Conservation (phyloP, 2,113 vertebrate genomes). For the Psettodes erumei region DNA sequence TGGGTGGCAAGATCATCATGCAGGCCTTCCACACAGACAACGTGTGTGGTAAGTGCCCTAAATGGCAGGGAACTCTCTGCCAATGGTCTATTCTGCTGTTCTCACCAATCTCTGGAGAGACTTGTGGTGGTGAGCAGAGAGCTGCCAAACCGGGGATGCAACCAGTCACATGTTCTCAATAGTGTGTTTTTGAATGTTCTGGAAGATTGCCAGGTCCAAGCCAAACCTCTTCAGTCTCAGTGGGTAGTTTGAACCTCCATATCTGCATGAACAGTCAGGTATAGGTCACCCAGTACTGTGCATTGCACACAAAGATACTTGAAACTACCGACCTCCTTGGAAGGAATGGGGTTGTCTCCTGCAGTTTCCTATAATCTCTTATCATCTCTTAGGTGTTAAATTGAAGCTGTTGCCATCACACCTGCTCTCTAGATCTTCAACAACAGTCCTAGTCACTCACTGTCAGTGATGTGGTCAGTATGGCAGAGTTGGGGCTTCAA, state of each 20-base stretch:
- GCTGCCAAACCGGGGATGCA: conserved; percentile 27
- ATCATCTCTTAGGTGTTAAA: conserved; percentile 39
- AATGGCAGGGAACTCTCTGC: conserved; percentile 13
- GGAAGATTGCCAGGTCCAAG: not conserved
- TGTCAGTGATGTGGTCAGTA: conserved; percentile 1
- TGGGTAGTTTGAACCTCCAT: not conserved
- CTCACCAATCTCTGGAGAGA: conserved; percentile 15
- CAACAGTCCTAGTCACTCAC: conserved; percentile 16
- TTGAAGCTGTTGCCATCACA: conserved; percentile 35
- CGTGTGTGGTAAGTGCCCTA: conserved; percentile 37
- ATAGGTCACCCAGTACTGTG: conserved; percentile 15
- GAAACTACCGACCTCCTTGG: conserved; percentile 28
- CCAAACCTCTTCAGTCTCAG: not conserved
- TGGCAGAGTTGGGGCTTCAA: too few species aligned
- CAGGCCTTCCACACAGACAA: conserved; percentile 36
- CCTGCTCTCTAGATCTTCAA: conserved; percentile 1
- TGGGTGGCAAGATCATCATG: conserved; percentile 53
- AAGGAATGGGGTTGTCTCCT: conserved; percentile 25
- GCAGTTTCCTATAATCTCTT: conserved; percentile 30
- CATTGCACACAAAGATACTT: conserved; percentile 1
- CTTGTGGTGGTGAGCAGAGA: conserved; percentile 8
- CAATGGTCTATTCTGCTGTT: conserved; percentile 24
- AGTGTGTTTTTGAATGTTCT: not conserved
- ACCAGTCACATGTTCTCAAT: conserved; percentile 1
- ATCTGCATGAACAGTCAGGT: not conserved